Conservation (phyloP, 2,113 vertebrate species). For the Beaufortia kweichowensis region DNA sequence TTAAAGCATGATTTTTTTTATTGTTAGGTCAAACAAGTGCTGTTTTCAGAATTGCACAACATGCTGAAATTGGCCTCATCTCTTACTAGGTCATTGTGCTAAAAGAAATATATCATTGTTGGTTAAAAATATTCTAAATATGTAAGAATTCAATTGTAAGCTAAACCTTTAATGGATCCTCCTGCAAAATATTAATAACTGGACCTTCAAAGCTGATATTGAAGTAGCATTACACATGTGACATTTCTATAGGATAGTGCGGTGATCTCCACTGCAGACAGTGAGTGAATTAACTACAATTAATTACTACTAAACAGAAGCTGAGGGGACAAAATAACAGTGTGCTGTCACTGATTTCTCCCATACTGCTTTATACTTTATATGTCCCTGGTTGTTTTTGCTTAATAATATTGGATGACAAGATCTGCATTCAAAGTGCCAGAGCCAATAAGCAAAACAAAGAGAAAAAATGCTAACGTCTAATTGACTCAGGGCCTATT, state of each 20-base stretch:
- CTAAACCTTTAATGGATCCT: too few relatives aligned
- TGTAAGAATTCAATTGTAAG: too few relatives aligned
- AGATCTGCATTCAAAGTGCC: conserved; percentile 60
- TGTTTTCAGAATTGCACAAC: too few relatives aligned
- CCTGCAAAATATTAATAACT: not conserved
- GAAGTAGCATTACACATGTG: too few relatives aligned
- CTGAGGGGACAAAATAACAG: conserved; percentile 32
- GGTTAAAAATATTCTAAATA: too few relatives aligned
- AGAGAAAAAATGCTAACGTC: conserved; percentile 56
- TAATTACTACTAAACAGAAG: conserved; percentile 51
- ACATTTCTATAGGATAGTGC: not conserved
- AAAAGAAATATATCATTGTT: too few relatives aligned
- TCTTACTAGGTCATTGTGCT: too few relatives aligned
- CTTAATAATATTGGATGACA: conserved; percentile 60
- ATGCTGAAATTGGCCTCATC: too few relatives aligned
- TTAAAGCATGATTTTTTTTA: too few relatives aligned
- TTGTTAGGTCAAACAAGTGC: too few relatives aligned
- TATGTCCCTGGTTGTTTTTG: conserved; percentile 49
- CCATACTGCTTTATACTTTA: conserved; percentile 56
- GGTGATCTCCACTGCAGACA: conserved; percentile 37
- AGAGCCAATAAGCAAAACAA: conserved; percentile 57
- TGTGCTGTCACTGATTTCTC: conserved; percentile 44
- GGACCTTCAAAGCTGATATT: not conserved
- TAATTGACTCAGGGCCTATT: conserved; percentile 68
- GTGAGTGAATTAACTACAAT: conserved; percentile 48